phyloP scores from a whole-genome alignment of 2,113 vertebrate species.

The Alces alces region DNA sequence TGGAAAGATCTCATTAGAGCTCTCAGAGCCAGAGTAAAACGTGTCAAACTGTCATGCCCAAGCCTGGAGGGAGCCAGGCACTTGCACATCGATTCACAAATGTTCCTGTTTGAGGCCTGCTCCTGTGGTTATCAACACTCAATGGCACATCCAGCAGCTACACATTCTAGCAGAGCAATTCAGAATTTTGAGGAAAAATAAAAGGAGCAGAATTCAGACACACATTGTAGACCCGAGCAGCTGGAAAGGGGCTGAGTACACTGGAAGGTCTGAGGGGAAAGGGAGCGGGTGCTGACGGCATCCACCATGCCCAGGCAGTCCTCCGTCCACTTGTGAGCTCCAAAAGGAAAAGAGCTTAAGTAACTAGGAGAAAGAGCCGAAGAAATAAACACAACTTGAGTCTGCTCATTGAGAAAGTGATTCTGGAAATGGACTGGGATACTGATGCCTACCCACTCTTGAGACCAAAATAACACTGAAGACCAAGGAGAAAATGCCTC shows the following conservation, averaged over 20 bases:
- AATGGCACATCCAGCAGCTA: neutral
- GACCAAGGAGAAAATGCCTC: neutral
- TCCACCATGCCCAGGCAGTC: too few species aligned
- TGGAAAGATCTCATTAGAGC: neutral
- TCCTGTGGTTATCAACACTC: neutral
- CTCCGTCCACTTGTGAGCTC: neutral
- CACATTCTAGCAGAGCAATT: neutral
- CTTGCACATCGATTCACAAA: neutral
- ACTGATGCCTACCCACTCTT: neutral
- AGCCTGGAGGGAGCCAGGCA: neutral
- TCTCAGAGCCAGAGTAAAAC: neutral
- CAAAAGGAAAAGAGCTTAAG: neutral
- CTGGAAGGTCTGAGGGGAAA: neutral
- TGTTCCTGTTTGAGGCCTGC: neutral
- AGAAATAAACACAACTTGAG: neutral
- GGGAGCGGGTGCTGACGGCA: rapidly evolving
- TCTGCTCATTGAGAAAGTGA: neutral
- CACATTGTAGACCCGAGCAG: neutral
- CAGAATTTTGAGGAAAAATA: neutral
- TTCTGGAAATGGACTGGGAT: neutral
- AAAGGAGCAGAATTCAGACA: neutral
- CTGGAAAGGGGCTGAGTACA: neutral
- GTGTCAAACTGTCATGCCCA: neutral
- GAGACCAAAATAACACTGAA: neutral
- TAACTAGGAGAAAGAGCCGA: neutral